Conservation (phyloP, 2,888 invertebrate species). For the Palloptera scutellata region DNA sequence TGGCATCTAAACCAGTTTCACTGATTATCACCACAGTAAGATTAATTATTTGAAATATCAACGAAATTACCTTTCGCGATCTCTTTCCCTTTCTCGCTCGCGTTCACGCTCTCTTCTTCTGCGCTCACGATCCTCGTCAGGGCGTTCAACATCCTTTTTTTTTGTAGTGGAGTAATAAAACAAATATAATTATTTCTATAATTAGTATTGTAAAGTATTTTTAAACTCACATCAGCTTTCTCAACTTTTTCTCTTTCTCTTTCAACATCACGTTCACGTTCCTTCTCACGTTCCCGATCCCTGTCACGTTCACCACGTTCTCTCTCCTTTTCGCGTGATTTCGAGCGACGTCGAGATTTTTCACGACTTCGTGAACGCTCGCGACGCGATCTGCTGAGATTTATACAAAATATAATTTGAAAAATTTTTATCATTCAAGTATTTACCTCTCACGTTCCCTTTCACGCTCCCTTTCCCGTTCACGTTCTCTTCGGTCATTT, state of each 20-base stretch:
- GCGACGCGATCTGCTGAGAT: conserved; percentile 48
- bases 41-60: neutral
- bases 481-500: conserved; percentile 57
- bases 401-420: neutral
- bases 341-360: conserved; percentile 72
- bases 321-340: conserved; percentile 65
- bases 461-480: conserved; percentile 50
- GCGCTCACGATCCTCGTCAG: conserved; percentile 53
- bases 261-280: conserved; percentile 66
- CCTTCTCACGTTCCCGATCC: conserved; percentile 58
- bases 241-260: conserved; percentile 47
- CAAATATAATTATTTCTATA: neutral
- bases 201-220: neutral
- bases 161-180: neutral
- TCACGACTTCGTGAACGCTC: conserved; percentile 73
- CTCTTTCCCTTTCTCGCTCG: conserved; percentile 53
- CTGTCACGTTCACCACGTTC: conserved; percentile 60
- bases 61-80: conserved; percentile 50
- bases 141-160: conserved; percentile 44
- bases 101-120: conserved; percentile 54
- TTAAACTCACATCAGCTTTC: conserved; percentile 37
- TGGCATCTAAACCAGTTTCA: too few species aligned
- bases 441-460: conserved; percentile 61
- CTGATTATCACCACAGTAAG: too few species aligned
- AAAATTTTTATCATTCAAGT: conserved; percentile 28